Conservation (phyloP, 2,113 vertebrate genomes). For the Epinephelus fuscoguttatus region DNA sequence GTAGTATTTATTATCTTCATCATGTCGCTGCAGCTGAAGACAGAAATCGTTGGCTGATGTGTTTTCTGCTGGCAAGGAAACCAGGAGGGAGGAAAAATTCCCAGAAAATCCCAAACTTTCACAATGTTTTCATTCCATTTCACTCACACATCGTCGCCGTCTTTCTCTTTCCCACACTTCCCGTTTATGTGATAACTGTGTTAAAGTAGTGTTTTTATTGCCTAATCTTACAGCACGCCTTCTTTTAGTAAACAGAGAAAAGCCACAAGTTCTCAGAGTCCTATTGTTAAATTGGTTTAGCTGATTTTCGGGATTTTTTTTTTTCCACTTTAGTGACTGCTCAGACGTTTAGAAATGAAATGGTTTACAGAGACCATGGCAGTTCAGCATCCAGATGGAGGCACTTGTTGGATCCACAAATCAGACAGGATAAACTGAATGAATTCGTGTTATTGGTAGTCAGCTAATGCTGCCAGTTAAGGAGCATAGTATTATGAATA, state of each 20-base stretch:
- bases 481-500: neutral
- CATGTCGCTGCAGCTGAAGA: constrained; percentile 9
- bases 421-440: neutral
- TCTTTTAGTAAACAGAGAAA: neutral
- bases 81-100: constrained; percentile 32
- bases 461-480: neutral
- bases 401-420: neutral
- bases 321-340: neutral
- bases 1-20: neutral
- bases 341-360: neutral
- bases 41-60: neutral
- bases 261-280: neutral
- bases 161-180: constrained; percentile 15
- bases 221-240: neutral
- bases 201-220: neutral
- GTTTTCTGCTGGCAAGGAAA: constrained; percentile 18
- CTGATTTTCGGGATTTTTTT: neutral
- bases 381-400: constrained; percentile 2
- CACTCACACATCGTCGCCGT: neutral
- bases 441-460: neutral
- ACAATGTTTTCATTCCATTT: constrained; percentile 38
- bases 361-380: neutral
- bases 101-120: constrained; percentile 22
- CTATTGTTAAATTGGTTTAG: neutral
- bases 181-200: neutral